Base-by-base conservation (phyloP, 2,797 vertebrate species). In the Forpus xanthops region DNA sequence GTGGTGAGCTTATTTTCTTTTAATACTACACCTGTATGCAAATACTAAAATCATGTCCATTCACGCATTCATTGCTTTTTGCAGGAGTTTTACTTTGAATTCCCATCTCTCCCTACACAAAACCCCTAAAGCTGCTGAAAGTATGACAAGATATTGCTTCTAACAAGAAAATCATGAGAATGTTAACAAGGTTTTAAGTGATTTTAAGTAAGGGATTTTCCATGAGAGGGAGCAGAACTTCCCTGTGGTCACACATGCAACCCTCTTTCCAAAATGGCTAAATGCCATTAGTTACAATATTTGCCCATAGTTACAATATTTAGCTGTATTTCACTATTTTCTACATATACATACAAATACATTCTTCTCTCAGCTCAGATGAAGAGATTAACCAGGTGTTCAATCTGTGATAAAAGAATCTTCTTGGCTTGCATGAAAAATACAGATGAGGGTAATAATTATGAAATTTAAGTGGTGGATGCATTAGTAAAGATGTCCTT, bases 11-110 rank as follows among this genome's bases (percentile, higher is more conserved):
- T 71, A 82, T 61, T 93, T 82, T 84, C 90, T 93, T 82, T 94
- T 65, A 93, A 87, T 58, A 71, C 41, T 73, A 93, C 93, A 96
- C 93, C 95, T 96, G 93, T 92, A 94, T 92, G 92, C 93, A 96
- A 96, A 96, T 91, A 70, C 27, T 41, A 41, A 35, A 73, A 75
- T 90, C 94, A 72, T 76, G 92, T 87, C 84, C 71, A 70, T 94
- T 96, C 96, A 90, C 67, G 90, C 30, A 7, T 73, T 96, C 39
- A n/a, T 19, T 73, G 23, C 31, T 8, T 66, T 88, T 88, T 60
- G 50, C 18, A 58, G 42, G 44, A 28, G 67, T 77, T 91, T 82
- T 72, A 58, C 67, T 52, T 37, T 23, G 44, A 82, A 82, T 71
- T 92, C 56, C 31, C 71, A 85, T 58, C 50, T 58, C 45, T 77